A percentile compares a stretch with the other conserved stretches of the same genome.
Conservation (phyloP, 2,797 vertebrate genomes). For the Sebastes oblongus region DNA sequence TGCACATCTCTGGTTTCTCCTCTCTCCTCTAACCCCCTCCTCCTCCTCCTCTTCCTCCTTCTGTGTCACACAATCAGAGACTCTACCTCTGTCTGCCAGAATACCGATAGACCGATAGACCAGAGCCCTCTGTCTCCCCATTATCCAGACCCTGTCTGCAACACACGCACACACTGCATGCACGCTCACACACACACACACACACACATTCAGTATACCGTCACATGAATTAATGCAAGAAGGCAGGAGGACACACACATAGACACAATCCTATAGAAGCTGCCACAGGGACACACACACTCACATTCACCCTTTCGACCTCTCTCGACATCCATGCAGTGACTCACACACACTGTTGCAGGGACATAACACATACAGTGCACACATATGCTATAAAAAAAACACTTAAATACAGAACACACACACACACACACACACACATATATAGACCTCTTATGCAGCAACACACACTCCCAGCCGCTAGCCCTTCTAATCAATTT, state of each 20-base stretch:
- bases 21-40: background rate
- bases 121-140: slow-evolving; percentile 30
- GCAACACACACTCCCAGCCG: background rate
- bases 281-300: background rate
- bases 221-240: slow-evolving; percentile 8
- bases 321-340: background rate
- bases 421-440: background rate
- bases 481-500: slow-evolving; percentile 44
- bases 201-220: background rate
- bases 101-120: slow-evolving; percentile 47
- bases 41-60: background rate
- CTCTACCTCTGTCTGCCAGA: slow-evolving; percentile 37
- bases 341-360: background rate
- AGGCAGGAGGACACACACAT: background rate
- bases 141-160: slow-evolving; percentile 32
- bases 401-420: background rate
- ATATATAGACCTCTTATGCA: background rate
- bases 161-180: background rate
- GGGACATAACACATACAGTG: background rate
- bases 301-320: background rate
- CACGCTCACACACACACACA: background rate
- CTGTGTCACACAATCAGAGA: slow-evolving; percentile 40
- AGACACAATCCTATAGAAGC: background rate
- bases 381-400: background rate
- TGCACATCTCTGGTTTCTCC: slow-evolving; percentile 10